Evolutionary conservation across 1,140 invertebrate genomes (phyloP), one percentile per base, ranked within the genome.

Genomic region (Proctacanthus coquilletti): DNA sequence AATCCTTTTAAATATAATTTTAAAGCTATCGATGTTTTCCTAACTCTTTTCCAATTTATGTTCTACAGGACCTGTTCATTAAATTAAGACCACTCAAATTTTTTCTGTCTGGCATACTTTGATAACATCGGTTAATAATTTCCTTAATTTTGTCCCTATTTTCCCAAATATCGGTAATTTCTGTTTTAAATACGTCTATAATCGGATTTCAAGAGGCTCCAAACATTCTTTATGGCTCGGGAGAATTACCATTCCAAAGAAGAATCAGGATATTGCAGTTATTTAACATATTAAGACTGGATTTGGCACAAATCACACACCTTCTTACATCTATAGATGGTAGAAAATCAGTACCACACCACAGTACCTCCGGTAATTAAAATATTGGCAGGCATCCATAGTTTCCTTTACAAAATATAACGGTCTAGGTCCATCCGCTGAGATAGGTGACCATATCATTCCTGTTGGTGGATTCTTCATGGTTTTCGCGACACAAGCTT

Each of bases 291-390:
- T 27, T 27, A 27, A 27, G 23, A 13, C 8, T 9, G 23, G 23
- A 27, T 27, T 8, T 13, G 13, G n/a, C n/a, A n/a, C n/a, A n/a
- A n/a, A n/a, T n/a, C n/a, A n/a, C n/a, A n/a, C n/a, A n/a, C n/a
- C n/a, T n/a, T n/a, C n/a, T n/a, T n/a, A n/a, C n/a, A n/a, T n/a
- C n/a, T 27, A 27, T 27, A 27, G 8, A 27, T 8, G 23, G 23
- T 27, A 27, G 23, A 27, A 27, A 27, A 27, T 27, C n/a, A n/a
- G n/a, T n/a, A n/a, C n/a, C n/a, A n/a, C n/a, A n/a, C 23, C 13
- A 27, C 23, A 27, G 23, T 27, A 13, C 23, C 23, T 27, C 23
- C 8, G 23, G 23, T 27, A 27, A 27, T 27, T 27, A 27, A 27
- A 27, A 27, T 27, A n/a, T n/a, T n/a, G n/a, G n/a, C n/a, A 27